phyloP scores from a whole-genome alignment of 2,797 vertebrate species.

The Gymnoscopelus braueri region DNA sequence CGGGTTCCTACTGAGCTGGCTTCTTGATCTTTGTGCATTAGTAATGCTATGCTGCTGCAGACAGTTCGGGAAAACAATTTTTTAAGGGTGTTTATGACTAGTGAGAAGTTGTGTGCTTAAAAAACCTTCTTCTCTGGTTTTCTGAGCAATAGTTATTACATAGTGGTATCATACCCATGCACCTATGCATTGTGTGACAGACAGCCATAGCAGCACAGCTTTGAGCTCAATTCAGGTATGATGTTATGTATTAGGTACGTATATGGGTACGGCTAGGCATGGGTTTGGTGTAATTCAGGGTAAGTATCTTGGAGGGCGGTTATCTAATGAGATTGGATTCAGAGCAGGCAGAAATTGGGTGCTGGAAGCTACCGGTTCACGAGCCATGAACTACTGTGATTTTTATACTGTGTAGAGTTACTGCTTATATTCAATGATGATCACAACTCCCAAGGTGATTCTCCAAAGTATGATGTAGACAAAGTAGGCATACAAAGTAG shows the following conservation, averaged over 20 bases:
- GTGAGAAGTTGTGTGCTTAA: background rate
- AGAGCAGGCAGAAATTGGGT: too few relatives aligned
- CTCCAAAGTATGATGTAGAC: background rate
- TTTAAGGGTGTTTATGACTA: background rate
- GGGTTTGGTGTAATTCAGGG: too few relatives aligned
- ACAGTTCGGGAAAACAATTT: background rate
- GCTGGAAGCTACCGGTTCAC: too few relatives aligned
- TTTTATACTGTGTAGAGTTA: background rate
- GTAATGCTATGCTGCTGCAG: conserved; percentile 6
- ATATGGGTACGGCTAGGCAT: too few relatives aligned
- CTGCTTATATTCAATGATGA: conserved; percentile 8
- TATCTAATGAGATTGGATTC: too few relatives aligned
- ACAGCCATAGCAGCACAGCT: too few relatives aligned
- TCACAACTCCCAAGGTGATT: background rate
- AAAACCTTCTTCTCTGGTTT: background rate
- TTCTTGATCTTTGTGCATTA: conserved; percentile 20
- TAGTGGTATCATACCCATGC: too few relatives aligned
- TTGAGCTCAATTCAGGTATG: too few relatives aligned
- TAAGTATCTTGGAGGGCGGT: too few relatives aligned
- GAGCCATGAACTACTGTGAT: too few relatives aligned
- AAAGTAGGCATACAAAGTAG: background rate
- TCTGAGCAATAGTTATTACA: background rate
- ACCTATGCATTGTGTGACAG: too few relatives aligned
- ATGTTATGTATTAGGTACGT: too few relatives aligned
- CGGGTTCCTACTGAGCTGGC: conserved; percentile 12